These are phyloP conservation scores for Mizuhopecten yessoensis DNA, from an alignment of 1,140 invertebrate species.

Conservation along the genomic window DNA sequence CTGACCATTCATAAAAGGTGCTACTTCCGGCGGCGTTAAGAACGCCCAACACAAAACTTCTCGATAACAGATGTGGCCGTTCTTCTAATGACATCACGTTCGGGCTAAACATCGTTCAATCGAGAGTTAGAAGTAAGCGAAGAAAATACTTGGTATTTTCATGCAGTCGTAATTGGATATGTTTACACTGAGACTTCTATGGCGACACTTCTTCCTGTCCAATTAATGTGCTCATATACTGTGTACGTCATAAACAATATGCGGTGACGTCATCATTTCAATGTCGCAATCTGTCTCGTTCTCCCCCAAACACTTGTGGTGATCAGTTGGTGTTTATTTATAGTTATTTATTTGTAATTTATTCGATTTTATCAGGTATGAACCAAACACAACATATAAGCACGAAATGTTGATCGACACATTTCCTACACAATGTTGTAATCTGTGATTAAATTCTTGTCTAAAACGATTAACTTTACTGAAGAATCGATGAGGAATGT, in stretches of 20 bases:
- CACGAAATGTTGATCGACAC: not conserved
- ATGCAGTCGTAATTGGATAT: constrained; percentile 15
- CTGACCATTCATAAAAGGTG: not conserved
- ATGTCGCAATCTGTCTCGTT: constrained; percentile 32
- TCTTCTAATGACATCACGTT: not conserved
- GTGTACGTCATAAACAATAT: constrained; percentile 24
- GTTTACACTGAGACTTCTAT: not conserved
- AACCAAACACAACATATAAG: not conserved
- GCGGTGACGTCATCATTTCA: constrained; percentile 21
- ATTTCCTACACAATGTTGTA: constrained; percentile 15
- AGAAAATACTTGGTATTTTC: not conserved
- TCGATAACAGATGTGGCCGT: not conserved
- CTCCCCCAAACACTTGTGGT: not conserved
- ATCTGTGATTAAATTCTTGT: constrained; percentile 2
- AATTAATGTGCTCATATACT: not conserved
- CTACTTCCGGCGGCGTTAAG: constrained; percentile 11
- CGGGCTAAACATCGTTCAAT: not conserved
- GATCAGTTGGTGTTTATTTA: constrained; percentile 1
- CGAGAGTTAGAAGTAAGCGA: constrained; percentile 37
- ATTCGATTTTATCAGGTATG: constrained; percentile 30
- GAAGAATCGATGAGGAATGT: constrained; percentile 25
- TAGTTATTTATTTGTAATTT: constrained; percentile 40
- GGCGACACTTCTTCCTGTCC: constrained; percentile 22
- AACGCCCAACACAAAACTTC: constrained; percentile 23
- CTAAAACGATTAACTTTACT: not conserved